A percentile compares a stretch with the other conserved stretches of the same genome.
These are phyloP conservation scores for Pseudomyrmex dendroicus DNA, from an alignment of 1,140 invertebrate genomes.

Conservation along the genomic window DNA sequence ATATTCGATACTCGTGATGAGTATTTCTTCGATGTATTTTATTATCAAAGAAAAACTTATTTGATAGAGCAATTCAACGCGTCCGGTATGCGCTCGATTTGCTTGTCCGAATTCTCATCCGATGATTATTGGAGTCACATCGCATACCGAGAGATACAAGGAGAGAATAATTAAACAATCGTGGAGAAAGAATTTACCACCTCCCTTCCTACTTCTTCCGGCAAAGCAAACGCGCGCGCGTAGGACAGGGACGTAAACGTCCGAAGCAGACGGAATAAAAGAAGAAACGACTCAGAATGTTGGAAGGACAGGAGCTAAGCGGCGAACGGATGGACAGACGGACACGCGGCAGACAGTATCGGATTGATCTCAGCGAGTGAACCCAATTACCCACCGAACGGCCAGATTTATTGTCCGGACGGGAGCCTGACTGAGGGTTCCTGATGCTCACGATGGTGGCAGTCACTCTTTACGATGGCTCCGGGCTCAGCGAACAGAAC, in stretches of 20 bases:
- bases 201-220: conserved; percentile 4
- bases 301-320: conserved; percentile 69
- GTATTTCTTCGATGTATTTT: background rate
- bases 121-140: conserved; percentile 22
- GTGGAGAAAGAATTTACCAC: conserved; percentile 7
- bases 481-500: conserved; percentile 59
- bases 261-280: conserved; percentile 13
- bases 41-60: background rate
- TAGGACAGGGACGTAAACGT: conserved; percentile 41
- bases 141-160: background rate
- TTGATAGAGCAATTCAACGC: conserved; percentile 20
- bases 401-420: conserved; percentile 84
- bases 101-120: background rate
- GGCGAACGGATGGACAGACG: conserved; percentile 79
- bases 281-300: conserved; percentile 15
- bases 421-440: conserved; percentile 77
- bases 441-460: conserved; percentile 79
- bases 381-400: conserved; percentile 84
- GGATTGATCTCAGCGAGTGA: conserved; percentile 85
- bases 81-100: background rate
- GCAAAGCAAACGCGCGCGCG: conserved; percentile 13
- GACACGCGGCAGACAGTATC: conserved; percentile 84
- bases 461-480: conserved; percentile 78
- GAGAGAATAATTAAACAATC: conserved; percentile 50
- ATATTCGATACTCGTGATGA: background rate